Evolutionary conservation across 1,140 invertebrate genomes (phyloP).

Genomic region (Pogonognathellus flavescens): DNA sequence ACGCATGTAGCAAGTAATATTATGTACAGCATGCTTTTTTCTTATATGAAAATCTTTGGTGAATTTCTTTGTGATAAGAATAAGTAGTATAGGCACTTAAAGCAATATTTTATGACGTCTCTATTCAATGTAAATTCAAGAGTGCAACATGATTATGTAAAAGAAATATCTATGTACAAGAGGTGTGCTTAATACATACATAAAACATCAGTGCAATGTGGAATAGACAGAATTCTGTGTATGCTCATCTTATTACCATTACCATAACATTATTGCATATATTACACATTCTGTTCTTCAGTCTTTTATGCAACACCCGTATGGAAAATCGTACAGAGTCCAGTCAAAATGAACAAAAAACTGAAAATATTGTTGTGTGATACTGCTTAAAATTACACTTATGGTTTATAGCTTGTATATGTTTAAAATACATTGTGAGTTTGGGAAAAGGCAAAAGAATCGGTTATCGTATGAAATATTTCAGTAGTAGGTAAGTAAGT

Average conservation of each 20-base stretch:
- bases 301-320: background rate
- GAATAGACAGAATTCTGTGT: background rate
- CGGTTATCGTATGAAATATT: slow-evolving; percentile 15
- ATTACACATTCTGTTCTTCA: background rate
- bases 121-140: too few relatives aligned
- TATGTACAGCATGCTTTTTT: too few relatives aligned
- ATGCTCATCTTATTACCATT: slow-evolving; percentile 21
- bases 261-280: slow-evolving; percentile 6
- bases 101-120: too few relatives aligned
- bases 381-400: too few relatives aligned
- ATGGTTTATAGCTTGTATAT: background rate
- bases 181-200: too few relatives aligned
- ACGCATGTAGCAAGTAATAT: too few relatives aligned
- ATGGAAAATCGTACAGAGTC: background rate
- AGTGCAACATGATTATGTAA: too few relatives aligned
- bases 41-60: too few relatives aligned
- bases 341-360: background rate
- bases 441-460: background rate
- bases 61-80: too few relatives aligned
- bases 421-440: background rate
- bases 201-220: too few relatives aligned
- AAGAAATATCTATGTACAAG: too few relatives aligned
- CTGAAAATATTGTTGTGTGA: background rate
- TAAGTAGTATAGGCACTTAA: too few relatives aligned
- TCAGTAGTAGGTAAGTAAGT: background rate